Conservation (phyloP, 2,113 vertebrate genomes). For the Microcebus tavaratra region DNA sequence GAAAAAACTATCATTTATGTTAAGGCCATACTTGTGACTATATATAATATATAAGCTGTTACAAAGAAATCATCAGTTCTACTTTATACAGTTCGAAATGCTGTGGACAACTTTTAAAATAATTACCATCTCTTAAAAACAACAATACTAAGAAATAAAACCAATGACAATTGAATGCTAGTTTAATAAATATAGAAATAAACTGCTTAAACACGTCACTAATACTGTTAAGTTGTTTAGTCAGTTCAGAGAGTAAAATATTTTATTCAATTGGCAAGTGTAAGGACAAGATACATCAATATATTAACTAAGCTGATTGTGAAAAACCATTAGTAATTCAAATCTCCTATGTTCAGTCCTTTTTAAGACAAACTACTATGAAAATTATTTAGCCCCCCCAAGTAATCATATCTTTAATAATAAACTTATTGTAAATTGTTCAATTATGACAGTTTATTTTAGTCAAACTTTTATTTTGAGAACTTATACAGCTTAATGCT, state of each 20-base stretch:
- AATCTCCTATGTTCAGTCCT: background rate
- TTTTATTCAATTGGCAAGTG: background rate
- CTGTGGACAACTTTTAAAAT: background rate
- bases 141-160: background rate
- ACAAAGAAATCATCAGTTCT: background rate
- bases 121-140: background rate
- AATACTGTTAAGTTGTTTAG: background rate
- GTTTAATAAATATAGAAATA: background rate
- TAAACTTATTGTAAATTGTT: constrained; percentile 23
- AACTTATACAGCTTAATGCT: background rate
- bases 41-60: background rate
- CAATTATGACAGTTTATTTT: background rate
- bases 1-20: constrained; percentile 1
- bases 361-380: background rate
- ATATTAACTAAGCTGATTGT: background rate
- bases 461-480: constrained; percentile 14
- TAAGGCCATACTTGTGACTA: background rate
- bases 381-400: constrained; percentile 6
- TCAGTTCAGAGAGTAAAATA: background rate
- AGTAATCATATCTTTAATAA: background rate
- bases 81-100: constrained; percentile 14
- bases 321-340: background rate
- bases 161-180: background rate
- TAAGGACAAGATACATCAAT: background rate
- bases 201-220: background rate